Base-by-base conservation (phyloP, 2,888 invertebrate species). In the Nomada ferruginata region DNA sequence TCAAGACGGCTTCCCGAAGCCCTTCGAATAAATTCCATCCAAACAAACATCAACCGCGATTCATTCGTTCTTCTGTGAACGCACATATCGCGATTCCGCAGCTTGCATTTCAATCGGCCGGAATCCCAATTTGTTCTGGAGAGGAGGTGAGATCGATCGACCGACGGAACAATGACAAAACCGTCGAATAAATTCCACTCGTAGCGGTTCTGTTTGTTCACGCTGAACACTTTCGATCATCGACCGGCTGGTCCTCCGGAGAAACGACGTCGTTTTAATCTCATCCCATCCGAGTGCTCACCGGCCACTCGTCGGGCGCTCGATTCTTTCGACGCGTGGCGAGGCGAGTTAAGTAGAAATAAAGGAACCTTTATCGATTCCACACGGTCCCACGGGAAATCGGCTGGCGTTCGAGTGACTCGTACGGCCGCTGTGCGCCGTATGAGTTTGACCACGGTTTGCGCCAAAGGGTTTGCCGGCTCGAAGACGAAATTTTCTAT, bases 401-500 rank as follows among this genome's bases (percentile, higher is more conserved):
- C 83, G 88, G 64, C 55, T 11, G 52, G 57, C 79, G 68, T 74
- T 86, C 74, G 66, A 50, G 63, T 26, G 26, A 13, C 18, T 26
- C 55, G 69, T 50, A 59, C 63, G 20, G 5, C n/a, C 20, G 53
- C 1, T 20, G 53, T n/a, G 20, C 53, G 53, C 11, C n/a, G 53
- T 20, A n/a, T 20, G n/a, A 47, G 47, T 47, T 47, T 15, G 47
- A 36, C 36, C 47, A 47, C 10, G 47, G 47, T 15, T 13, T 20
- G 69, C 20, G 36, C 36, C 64, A 63, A 69, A 68, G 29, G 29
- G 65, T 29, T 60, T 61, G 77, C 13, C 47, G 60, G 53, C 36
- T 74, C 59, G 72, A 57, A 76, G 55, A 73, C 74, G 81, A 83
- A 90, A 88, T 90, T 91, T 89, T 89, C 89, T 87, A 89, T 90